phyloP scores from a whole-genome alignment of 2,888 invertebrate species.

The Melanchra persicariae region DNA sequence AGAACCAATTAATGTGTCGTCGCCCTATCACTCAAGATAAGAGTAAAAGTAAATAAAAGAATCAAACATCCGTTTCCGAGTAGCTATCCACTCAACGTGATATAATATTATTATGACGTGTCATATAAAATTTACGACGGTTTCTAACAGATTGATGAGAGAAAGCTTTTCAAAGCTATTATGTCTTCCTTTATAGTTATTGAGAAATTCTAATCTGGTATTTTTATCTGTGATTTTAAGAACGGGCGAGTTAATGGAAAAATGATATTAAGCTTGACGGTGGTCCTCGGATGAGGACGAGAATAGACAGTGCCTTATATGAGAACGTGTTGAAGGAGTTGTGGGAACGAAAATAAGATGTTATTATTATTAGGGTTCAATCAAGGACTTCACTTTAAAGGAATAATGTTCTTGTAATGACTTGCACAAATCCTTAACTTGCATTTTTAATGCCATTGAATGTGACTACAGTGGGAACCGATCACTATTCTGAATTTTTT shows the following conservation, averaged over 20 bases:
- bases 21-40: slow-evolving; percentile 66
- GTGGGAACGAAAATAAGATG: not conserved
- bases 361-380: not conserved
- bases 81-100: slow-evolving; percentile 50
- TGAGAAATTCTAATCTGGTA: slow-evolving; percentile 26
- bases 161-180: slow-evolving; percentile 35
- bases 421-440: not conserved
- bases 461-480: no score
- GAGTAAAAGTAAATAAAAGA: slow-evolving; percentile 70
- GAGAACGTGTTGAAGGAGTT: not conserved
- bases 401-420: not conserved
- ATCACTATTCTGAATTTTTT: no score
- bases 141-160: slow-evolving; percentile 30
- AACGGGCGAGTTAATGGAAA: slow-evolving; percentile 16
- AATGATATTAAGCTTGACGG: slow-evolving; percentile 22
- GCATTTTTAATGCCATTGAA: not conserved
- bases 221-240: slow-evolving; percentile 31
- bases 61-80: slow-evolving; percentile 76
- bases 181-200: slow-evolving; percentile 29
- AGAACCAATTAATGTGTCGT: slow-evolving; percentile 59
- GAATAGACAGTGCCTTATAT: slow-evolving; percentile 25
- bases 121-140: slow-evolving; percentile 39
- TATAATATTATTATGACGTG: slow-evolving; percentile 56
- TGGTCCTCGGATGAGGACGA: not conserved
- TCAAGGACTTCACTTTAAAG: not conserved